Conservation (phyloP, 64 coral and sea anemone genomes). For the Dendronephthya gigantea region DNA sequence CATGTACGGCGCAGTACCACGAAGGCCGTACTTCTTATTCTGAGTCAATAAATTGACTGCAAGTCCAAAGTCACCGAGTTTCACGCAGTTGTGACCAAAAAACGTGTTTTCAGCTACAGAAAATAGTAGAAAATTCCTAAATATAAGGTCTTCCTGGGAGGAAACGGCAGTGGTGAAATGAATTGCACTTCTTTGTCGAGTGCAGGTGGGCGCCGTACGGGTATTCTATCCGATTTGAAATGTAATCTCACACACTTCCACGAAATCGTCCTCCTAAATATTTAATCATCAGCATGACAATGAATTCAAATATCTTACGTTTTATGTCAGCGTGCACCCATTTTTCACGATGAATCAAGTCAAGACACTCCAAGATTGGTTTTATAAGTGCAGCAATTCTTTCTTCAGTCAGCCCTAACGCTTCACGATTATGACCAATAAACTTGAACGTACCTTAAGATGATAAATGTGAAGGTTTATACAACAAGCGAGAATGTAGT, state of each 20-base stretch:
- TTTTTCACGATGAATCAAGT: background rate
- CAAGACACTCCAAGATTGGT: background rate
- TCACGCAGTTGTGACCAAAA: background rate
- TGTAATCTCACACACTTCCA: background rate
- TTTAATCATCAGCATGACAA: background rate
- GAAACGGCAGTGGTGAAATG: no score
- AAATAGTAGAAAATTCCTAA: no score
- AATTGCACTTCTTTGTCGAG: no score
- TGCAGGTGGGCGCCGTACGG: no score
- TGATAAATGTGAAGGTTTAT: no score
- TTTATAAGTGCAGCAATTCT: background rate
- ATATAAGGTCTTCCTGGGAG: no score
- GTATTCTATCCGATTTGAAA: no score
- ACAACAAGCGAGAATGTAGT: no score
- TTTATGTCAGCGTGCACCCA: background rate
- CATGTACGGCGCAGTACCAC: background rate
- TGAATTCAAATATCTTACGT: background rate
- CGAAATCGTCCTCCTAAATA: no score
- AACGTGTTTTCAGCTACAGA: background rate
- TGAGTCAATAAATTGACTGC: background rate
- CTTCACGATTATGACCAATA: background rate
- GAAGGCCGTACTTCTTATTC: background rate
- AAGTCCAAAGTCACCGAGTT: background rate
- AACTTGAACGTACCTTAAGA: background rate
- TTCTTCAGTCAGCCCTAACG: background rate